Conservation (phyloP, 2,888 invertebrate species). For the Petrolisthes manimaculis region DNA sequence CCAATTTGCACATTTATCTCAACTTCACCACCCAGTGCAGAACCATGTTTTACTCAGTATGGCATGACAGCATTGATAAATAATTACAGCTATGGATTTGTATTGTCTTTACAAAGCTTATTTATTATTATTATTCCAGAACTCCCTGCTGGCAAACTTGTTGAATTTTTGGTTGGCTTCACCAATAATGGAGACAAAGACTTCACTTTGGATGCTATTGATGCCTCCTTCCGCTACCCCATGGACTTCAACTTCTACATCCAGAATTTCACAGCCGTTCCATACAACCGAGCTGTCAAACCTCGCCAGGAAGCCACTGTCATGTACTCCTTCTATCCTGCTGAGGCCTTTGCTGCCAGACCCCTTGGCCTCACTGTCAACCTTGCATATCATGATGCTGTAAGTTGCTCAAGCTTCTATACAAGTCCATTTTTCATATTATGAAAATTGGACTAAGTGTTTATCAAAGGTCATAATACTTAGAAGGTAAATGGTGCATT, state of each 20-base stretch:
- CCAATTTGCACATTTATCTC: too few relatives aligned
- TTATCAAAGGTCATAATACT: too few relatives aligned
- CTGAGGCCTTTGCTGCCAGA: conserved; percentile 95
- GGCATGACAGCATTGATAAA: too few relatives aligned
- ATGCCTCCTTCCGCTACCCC: conserved; percentile 95
- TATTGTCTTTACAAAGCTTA: too few relatives aligned
- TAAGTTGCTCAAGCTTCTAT: conserved; percentile 69
- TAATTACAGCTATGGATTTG: too few relatives aligned
- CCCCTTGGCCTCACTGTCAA: conserved; percentile 96
- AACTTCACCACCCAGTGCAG: too few relatives aligned
- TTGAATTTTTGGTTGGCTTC: conserved; percentile 96
- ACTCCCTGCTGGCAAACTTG: conserved; percentile 89
- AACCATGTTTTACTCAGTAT: too few relatives aligned
- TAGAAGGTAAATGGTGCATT: too few relatives aligned
- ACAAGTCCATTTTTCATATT: conserved; percentile 5
- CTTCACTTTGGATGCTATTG: conserved; percentile 91
- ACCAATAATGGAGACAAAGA: conserved; percentile 92
- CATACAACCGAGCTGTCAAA: conserved; percentile 88
- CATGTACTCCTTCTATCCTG: conserved; percentile 93
- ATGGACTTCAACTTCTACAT: conserved; percentile 98
- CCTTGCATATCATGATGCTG: conserved; percentile 87
- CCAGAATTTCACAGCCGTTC: conserved; percentile 95
- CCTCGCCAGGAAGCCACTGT: conserved; percentile 94
- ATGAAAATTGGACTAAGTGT: neutral
- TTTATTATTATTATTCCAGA: conserved; percentile 72